Evolutionary conservation across 2,888 invertebrate species (phyloP).

Genomic region (Monoplex corrugatus): DNA sequence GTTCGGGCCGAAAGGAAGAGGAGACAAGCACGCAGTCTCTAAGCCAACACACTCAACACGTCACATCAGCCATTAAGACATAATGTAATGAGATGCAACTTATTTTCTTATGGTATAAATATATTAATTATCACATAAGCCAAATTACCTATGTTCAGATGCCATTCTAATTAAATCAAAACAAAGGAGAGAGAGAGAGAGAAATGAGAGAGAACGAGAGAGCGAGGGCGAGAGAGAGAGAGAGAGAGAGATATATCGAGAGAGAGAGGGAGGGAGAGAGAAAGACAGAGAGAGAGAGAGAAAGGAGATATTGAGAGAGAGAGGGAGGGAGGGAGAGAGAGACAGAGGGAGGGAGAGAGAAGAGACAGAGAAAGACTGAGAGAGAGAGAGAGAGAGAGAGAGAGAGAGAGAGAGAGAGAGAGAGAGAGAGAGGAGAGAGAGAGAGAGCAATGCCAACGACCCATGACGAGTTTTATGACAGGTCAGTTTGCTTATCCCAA

Average conservation of each 20-base stretch:
- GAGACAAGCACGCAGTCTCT: no score
- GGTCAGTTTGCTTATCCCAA: no score
- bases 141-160: no score
- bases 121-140: no score
- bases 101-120: neutral
- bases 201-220: neutral
- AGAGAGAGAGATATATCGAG: neutral
- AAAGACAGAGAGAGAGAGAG: slow-evolving; percentile 18
- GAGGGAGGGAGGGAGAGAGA: neutral
- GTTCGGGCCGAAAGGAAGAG: no score
- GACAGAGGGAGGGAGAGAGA: neutral
- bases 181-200: no score
- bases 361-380: neutral
- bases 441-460: neutral
- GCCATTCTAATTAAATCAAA: no score
- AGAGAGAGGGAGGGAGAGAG: slow-evolving; percentile 47
- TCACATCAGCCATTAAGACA: neutral
- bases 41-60: no score
- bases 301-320: neutral
- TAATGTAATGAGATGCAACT: neutral
- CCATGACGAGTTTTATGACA: no score
- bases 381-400: neutral
- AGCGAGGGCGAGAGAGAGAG: neutral
- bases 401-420: neutral
- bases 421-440: neutral